These are phyloP conservation scores for Cherax destructor DNA, from an alignment of 1,140 invertebrate species.

Conservation along the genomic window DNA sequence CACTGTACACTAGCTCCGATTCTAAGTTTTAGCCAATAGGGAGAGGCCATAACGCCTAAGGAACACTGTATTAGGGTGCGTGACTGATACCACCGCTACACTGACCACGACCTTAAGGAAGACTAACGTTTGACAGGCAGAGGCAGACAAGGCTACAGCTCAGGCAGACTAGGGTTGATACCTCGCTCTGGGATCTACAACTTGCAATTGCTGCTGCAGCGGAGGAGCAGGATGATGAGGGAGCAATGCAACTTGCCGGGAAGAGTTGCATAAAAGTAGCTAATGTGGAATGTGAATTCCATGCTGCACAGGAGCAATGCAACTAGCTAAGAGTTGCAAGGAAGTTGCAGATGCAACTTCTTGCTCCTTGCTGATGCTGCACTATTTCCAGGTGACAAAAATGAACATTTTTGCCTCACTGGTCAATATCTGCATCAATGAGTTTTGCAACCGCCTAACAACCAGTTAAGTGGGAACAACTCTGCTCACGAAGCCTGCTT, in stretches of 20 bases:
- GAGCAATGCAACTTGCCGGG: conserved; percentile 57
- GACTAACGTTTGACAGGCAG: conserved; percentile 66
- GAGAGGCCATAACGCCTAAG: conserved; percentile 47
- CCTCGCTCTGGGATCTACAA: conserved; percentile 58
- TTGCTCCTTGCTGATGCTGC: conserved; percentile 40
- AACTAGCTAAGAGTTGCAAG: conserved; percentile 10
- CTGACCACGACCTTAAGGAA: conserved; percentile 62
- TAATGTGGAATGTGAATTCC: not conserved
- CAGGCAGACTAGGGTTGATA: conserved; percentile 57
- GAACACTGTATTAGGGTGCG: conserved; percentile 59
- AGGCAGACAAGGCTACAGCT: conserved; percentile 66
- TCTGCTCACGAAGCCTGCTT: conserved; percentile 31
- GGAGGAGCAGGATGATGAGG: conserved; percentile 31
- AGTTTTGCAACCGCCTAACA: conserved; percentile 20
- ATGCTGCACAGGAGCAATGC: no score
- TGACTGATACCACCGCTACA: conserved; percentile 58
- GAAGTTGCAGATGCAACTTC: not conserved
- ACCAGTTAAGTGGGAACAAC: conserved; percentile 29
- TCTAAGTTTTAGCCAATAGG: conserved; percentile 32
- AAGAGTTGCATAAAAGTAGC: conserved; percentile 49
- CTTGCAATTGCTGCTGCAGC: conserved; percentile 58
- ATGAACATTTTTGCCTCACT: conserved; percentile 10
- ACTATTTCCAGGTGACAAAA: conserved; percentile 5
- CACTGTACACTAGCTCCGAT: conserved; percentile 49
- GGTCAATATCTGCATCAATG: conserved; percentile 9